Evolutionary conservation across 1,140 invertebrate genomes (phyloP), one percentile per base, ranked within the genome.

Genomic region (Plectrocnemia conspersa): DNA sequence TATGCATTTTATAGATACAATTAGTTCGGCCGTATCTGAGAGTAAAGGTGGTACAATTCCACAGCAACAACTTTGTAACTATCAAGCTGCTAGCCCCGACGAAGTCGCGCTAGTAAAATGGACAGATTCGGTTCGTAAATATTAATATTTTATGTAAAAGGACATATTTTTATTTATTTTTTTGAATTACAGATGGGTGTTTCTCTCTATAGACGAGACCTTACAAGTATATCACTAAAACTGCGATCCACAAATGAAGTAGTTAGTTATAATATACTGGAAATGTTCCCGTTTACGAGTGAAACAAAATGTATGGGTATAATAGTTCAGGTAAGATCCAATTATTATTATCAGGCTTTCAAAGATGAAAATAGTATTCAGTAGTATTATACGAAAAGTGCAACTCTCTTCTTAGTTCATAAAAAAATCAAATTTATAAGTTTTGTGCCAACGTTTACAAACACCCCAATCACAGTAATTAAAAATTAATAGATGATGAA

Each of bases 231-330:
- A 40, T 73, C 71, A 5, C 49, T 73, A 76, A 84, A 89, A 58
- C 68, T 97, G 2, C 79, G 83, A 64, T 83, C 87, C 1, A 82
- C 87, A 2, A 83, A 85, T 66, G 83, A 84, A 40, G 71, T 88
- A 3, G 70, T 92, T 38, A 82, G 83, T 50, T 99, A 90, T 70
- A 83, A 82, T 27, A 97, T 99, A 60, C 74, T 99, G 3, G 93
- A 99, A 70, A 82, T 97, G 46, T 99, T 99, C 70, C 97, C 97
- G 3, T 99, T 99, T 65, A 98, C 93, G 3, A 98, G 96, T 21
- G 97, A 99, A 74, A 89, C 87, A 3, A 99, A 99, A 75, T 79
- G 96, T 65, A 99, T 99, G 97, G 97, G 97, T 11, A 97, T 99
- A 52, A 98, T 99, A 71, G 85, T 99, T 0, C 89, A 85, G 77